Conservation (phyloP, 2,113 vertebrate species). For the Phocoena phocoena region DNA sequence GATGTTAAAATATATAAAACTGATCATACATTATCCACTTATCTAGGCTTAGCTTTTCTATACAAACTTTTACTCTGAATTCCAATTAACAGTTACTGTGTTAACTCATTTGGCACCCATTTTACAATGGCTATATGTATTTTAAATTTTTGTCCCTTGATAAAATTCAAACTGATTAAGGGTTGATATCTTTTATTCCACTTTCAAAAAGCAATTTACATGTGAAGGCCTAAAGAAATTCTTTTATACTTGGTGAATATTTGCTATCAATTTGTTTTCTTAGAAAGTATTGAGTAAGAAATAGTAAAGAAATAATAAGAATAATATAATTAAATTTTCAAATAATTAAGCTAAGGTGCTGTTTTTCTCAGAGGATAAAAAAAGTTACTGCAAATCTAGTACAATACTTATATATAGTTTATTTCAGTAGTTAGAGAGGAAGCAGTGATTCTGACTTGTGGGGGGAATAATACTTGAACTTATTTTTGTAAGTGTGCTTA, state of each 20-base stretch:
- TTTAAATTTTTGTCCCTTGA: background rate
- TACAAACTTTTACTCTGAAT: background rate
- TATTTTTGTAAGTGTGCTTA: background rate
- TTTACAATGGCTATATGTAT: background rate
- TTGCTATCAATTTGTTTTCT: background rate
- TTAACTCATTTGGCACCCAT: background rate
- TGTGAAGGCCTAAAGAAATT: background rate
- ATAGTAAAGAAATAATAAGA: background rate
- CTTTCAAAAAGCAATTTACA: background rate
- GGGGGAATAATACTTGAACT: background rate
- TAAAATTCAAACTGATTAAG: background rate
- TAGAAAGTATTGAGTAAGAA: background rate
- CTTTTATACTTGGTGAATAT: background rate
- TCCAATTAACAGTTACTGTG: background rate
- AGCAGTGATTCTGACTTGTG: slow-evolving; percentile 32
- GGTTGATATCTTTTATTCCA: background rate
- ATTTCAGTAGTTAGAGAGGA: background rate
- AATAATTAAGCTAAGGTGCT: background rate
- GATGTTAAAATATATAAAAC: background rate
- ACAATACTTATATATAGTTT: background rate
- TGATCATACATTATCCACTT: background rate
- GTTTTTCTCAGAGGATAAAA: background rate
- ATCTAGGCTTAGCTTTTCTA: background rate
- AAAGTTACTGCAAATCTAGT: background rate
- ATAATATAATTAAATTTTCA: background rate